These are phyloP conservation scores for Sympetrum striolatum DNA, from an alignment of 2,888 invertebrate genomes.

Conservation along the genomic window DNA sequence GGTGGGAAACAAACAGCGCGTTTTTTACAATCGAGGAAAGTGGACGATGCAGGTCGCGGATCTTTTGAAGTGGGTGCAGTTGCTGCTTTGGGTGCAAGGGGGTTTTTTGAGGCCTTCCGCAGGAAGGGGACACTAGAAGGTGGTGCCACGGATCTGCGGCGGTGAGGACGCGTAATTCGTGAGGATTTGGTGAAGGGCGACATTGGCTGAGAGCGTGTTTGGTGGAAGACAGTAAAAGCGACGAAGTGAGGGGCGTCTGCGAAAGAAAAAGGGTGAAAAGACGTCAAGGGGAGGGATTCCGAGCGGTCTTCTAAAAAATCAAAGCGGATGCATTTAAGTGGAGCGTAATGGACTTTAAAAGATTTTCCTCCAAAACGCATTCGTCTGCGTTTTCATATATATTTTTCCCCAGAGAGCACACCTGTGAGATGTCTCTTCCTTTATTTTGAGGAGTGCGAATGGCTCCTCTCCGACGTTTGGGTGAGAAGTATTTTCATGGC, in stretches of 20 bases:
- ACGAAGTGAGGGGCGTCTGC: background rate
- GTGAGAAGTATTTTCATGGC: background rate
- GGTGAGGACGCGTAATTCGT: background rate
- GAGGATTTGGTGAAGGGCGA: background rate
- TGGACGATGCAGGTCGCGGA: background rate
- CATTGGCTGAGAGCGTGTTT: background rate
- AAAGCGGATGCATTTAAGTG: background rate
- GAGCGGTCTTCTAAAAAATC: background rate
- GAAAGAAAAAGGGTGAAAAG: background rate
- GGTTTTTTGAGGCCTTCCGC: background rate
- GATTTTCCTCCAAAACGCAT: background rate
- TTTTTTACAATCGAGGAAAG: background rate
- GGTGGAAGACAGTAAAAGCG: background rate
- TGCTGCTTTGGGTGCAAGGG: background rate
- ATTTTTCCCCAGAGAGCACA: background rate
- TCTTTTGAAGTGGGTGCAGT: background rate
- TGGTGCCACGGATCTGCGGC: background rate
- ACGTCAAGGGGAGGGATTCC: background rate
- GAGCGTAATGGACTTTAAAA: background rate
- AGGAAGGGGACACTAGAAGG: background rate
- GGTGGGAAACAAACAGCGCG: background rate
- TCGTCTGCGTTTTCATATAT: background rate
- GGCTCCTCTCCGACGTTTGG: background rate
- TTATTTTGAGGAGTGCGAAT: background rate
- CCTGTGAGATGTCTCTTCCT: background rate